Percentiles rank a stretch among this genome's conserved stretches.
Evolutionary conservation across 2,888 invertebrate genomes (phyloP).

Genomic region (Folsomia candida): DNA sequence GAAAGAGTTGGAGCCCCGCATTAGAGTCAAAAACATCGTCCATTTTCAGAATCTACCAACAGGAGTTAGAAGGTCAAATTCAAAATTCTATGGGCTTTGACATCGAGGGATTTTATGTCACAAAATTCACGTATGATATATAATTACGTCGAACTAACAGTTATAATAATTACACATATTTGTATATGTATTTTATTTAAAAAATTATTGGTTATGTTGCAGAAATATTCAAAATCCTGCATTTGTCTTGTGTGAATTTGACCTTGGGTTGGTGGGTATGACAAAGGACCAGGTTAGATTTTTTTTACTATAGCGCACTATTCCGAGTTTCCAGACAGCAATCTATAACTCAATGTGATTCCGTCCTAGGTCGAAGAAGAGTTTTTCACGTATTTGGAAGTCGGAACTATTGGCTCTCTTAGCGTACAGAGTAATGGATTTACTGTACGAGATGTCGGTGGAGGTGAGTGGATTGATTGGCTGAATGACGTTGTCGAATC

Average conservation of each 20-base stretch:
- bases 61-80: constrained; percentile 42
- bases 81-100: constrained; percentile 32
- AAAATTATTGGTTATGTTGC: constrained; percentile 2
- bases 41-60: constrained; percentile 36
- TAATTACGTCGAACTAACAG: background rate
- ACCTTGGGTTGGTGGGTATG: constrained; percentile 38
- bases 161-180: too few species aligned
- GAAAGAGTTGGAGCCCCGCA: constrained; percentile 47
- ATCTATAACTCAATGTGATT: too few species aligned
- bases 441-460: constrained; percentile 43
- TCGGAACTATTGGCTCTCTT: constrained; percentile 40
- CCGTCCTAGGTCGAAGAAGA: constrained; percentile 41
- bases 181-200: background rate
- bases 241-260: constrained; percentile 39
- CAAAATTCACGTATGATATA: constrained; percentile 40
- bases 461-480: constrained; percentile 39
- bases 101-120: constrained; percentile 41
- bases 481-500: background rate
- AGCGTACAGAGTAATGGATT: constrained; percentile 40
- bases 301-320: too few species aligned
- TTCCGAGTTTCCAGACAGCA: too few species aligned
- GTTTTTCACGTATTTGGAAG: constrained; percentile 35
- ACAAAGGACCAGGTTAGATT: constrained; percentile 21
- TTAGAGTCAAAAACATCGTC: constrained; percentile 32
- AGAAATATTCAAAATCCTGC: constrained; percentile 44